A percentile compares a stretch with the other conserved stretches of the same genome.
These are phyloP conservation scores for Octodon degus DNA, from an alignment of 2,113 vertebrate species.

Conservation along the genomic window DNA sequence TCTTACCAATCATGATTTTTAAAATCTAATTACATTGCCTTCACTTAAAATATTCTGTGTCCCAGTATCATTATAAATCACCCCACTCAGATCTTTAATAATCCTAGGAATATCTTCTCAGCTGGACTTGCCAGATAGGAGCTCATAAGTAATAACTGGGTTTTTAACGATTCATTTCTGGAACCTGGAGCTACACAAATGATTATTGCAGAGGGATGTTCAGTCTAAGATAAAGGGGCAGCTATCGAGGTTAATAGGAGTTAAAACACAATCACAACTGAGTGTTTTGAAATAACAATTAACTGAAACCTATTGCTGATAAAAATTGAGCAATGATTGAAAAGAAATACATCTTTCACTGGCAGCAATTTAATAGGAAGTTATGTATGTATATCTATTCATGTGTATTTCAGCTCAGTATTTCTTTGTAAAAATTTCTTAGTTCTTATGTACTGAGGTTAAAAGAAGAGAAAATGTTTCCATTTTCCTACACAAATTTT, in stretches of 20 bases:
- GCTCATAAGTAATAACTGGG: slow-evolving; percentile 6
- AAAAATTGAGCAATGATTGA: neutral
- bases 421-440: neutral
- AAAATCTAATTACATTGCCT: slow-evolving; percentile 41
- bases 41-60: slow-evolving; percentile 10
- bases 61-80: neutral
- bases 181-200: neutral
- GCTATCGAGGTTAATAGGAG: neutral
- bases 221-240: neutral
- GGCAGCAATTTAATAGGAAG: too few relatives aligned
- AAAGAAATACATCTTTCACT: too few relatives aligned
- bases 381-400: too few relatives aligned
- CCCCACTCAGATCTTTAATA: neutral
- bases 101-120: slow-evolving; percentile 17
- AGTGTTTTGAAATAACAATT: slow-evolving; percentile 48
- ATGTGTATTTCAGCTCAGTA: too few relatives aligned
- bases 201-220: neutral
- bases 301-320: neutral
- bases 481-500: neutral
- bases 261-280: neutral
- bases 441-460: neutral
- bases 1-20: neutral
- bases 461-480: neutral
- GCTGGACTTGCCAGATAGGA: slow-evolving; percentile 28
- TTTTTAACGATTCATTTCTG: slow-evolving; percentile 53